Conservation (phyloP, 2,113 vertebrate species). For the Eurystomus gularis region DNA sequence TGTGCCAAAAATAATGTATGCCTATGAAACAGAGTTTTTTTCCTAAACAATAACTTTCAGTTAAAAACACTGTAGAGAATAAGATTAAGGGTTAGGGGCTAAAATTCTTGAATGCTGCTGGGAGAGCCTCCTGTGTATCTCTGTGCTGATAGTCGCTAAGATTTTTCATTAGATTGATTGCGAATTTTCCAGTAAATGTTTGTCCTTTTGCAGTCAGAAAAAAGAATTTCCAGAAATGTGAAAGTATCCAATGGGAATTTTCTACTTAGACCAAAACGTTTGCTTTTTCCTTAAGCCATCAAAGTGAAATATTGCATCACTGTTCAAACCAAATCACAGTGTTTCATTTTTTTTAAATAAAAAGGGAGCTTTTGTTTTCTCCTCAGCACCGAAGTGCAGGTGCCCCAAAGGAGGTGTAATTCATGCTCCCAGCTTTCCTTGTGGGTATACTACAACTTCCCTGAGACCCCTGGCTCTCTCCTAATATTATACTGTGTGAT, state of each 20-base stretch:
- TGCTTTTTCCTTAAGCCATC: background rate
- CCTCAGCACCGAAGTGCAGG: background rate
- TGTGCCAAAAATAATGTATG: background rate
- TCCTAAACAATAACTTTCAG: background rate
- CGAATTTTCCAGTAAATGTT: constrained; percentile 20
- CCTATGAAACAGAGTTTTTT: background rate
- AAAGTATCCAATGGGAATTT: constrained; percentile 26
- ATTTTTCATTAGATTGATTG: background rate
- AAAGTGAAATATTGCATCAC: background rate
- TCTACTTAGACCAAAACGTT: background rate
- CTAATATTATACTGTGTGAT: background rate
- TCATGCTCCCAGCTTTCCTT: background rate
- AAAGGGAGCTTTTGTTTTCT: background rate
- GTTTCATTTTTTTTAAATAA: background rate
- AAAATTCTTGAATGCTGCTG: background rate
- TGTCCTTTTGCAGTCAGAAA: background rate
- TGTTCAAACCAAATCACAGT: background rate
- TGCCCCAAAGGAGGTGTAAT: background rate
- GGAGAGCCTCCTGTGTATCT: background rate
- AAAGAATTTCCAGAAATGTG: background rate
- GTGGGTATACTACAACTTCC: background rate
- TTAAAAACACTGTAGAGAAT: background rate
- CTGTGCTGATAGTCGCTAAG: background rate
- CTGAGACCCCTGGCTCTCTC: background rate
- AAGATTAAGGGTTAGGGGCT: background rate